Conservation (phyloP, 2,888 invertebrate species). For the Steinernema scapterisci region DNA sequence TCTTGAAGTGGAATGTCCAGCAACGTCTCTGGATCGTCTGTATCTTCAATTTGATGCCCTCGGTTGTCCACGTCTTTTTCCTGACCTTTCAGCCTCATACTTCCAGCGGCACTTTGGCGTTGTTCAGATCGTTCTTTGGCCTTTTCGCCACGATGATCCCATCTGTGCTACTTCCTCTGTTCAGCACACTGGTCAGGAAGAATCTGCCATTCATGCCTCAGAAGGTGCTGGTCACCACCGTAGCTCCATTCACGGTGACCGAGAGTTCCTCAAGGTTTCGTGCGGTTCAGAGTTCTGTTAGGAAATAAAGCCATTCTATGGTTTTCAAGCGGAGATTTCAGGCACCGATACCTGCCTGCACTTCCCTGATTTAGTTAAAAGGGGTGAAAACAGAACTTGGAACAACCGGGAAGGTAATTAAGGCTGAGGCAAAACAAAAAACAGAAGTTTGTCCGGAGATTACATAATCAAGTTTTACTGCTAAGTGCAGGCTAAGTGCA, state of each 20-base stretch:
- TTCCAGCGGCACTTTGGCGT: background rate
- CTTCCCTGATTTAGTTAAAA: too few species aligned
- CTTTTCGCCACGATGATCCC: constrained; percentile 29
- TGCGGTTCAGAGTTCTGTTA: background rate
- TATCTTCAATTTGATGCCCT: constrained; percentile 16
- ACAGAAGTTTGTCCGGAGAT: too few species aligned
- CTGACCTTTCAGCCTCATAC: background rate
- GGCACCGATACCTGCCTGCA: too few species aligned
- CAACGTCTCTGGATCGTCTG: constrained; percentile 24
- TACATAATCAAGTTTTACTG: too few species aligned
- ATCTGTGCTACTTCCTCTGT: constrained; percentile 2
- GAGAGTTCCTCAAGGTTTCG: constrained; percentile 7
- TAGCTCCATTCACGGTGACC: background rate
- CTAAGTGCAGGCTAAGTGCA: too few species aligned
- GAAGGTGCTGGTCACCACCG: background rate
- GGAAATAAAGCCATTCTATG: background rate
- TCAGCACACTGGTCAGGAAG: constrained; percentile 17
- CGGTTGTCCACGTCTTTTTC: constrained; percentile 8
- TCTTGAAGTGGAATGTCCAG: constrained; percentile 5
- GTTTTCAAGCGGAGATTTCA: background rate
- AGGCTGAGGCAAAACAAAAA: too few species aligned
- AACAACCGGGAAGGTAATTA: too few species aligned
- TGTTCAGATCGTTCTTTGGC: background rate
- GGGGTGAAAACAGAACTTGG: too few species aligned
- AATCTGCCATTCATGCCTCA: constrained; percentile 7